Percentiles rank a stretch among this genome's conserved stretches.
Evolutionary conservation across 2,888 invertebrate genomes (phyloP).

Genomic region (Cephus pulcher): DNA sequence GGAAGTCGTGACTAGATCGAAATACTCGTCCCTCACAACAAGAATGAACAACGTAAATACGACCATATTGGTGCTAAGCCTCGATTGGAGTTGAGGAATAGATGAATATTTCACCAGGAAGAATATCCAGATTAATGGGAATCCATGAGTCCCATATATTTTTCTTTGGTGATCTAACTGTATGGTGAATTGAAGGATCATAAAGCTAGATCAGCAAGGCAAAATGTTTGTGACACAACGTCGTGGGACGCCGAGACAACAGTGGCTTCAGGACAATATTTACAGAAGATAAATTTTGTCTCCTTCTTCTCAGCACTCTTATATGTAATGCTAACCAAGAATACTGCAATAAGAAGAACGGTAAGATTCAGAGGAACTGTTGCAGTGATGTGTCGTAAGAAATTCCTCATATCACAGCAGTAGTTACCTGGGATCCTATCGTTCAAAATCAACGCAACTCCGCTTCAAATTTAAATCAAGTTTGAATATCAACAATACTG

Average conservation of each 20-base stretch:
- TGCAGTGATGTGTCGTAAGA: constrained; percentile 57
- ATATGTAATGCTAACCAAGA: background rate
- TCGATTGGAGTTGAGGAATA: background rate
- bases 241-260: constrained; percentile 25
- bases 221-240: constrained; percentile 49
- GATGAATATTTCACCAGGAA: background rate
- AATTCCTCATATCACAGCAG: constrained; percentile 64
- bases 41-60: constrained; percentile 20
- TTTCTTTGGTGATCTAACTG: constrained; percentile 73
- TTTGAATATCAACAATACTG: background rate
- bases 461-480: background rate
- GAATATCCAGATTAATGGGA: background rate
- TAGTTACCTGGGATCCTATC: constrained; percentile 58
- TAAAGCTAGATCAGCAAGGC: constrained; percentile 67
- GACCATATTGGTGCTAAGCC: background rate
- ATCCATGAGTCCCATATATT: constrained; percentile 48
- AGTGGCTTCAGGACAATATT: background rate
- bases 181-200: constrained; percentile 62
- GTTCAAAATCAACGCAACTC: constrained; percentile 29
- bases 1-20: constrained; percentile 67
- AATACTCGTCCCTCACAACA: constrained; percentile 62
- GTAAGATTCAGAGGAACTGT: constrained; percentile 57
- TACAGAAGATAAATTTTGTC: background rate
- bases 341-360: constrained; percentile 39
- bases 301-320: background rate